Evolutionary conservation across 2,888 invertebrate species (phyloP), one percentile per base, ranked within the genome.

Genomic region (Dicycla oo): DNA sequence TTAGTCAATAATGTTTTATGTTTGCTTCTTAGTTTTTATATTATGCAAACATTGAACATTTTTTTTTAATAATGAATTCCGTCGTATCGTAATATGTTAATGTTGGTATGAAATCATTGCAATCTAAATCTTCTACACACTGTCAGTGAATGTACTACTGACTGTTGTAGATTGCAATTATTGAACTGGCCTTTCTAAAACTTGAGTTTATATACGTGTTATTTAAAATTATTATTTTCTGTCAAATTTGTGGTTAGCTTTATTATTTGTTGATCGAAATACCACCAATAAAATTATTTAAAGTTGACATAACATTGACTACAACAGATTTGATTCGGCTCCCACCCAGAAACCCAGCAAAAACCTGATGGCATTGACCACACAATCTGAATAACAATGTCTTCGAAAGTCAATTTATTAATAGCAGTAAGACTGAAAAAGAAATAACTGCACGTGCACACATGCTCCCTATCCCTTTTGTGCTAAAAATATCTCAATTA

Each of bases 401-500:
- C n/a, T 43, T 34, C 23, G 7, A 49, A 61, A 61, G 49, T 51
- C 15, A 23, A 43, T 57, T 38, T 73, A 75, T 67, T 30, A 45
- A 64, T 75, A 80, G 60, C 26, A n/a, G 40, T n/a, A 53, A 53
- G 2, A 53, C 26, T n/a, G n/a, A 57, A 51, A n/a, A 38, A 38
- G 40, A 66, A 66, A 43, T 40, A 62, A 60, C 47, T 49, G 30
- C 68, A 54, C 60, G 60, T 49, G 30, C 64, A 54, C 60, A 64
- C 58, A 49, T 58, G 30, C 60, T 30, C n/a, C 43, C 34, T 64
- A 51, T 34, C 38, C 54, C 61, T 51, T 65, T 61, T 53, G 63
- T 65, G 56, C 43, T 75, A 75, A 57, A 69, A 64, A 69, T 80
- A 80, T 75, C 45, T 64, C 20, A 15, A 26, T 30, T 61, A 62